These are phyloP conservation scores for Sceliomorpha sp. DNA, from an alignment of 2,888 invertebrate species.

Conservation along the genomic window DNA sequence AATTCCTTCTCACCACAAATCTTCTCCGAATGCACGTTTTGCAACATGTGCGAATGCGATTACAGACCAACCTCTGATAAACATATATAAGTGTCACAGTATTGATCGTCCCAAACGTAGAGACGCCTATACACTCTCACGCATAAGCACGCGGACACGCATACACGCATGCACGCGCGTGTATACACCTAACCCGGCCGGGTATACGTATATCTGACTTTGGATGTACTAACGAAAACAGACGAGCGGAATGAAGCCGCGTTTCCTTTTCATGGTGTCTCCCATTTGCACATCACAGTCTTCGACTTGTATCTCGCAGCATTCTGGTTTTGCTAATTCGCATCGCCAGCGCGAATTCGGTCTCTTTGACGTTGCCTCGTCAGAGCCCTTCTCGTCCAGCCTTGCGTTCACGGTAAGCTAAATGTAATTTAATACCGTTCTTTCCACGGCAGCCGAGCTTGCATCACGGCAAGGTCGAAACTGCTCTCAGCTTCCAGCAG, in stretches of 20 bases:
- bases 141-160: background rate
- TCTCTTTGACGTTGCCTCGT: constrained; percentile 33
- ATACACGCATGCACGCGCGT: background rate
- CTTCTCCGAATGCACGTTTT: no score
- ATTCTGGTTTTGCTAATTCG: constrained; percentile 48
- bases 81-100: constrained; percentile 16
- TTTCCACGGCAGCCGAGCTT: constrained; percentile 26
- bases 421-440: constrained; percentile 68
- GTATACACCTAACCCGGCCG: constrained; percentile 3
- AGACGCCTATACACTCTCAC: constrained; percentile 8
- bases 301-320: constrained; percentile 31
- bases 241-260: constrained; percentile 30
- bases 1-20: no score
- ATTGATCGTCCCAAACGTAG: constrained; percentile 28
- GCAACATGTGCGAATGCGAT: constrained; percentile 7
- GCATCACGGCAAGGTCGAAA: constrained; percentile 49
- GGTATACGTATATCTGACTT: constrained; percentile 8
- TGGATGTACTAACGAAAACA: constrained; percentile 26
- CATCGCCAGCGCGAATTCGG: constrained; percentile 48
- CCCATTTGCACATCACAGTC: constrained; percentile 42
- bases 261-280: constrained; percentile 38
- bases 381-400: constrained; percentile 31
- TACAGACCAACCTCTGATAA: background rate
- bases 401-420: constrained; percentile 46
- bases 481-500: constrained; percentile 55